These are phyloP conservation scores for Drosophila cognata DNA, from an alignment of 2,888 invertebrate genomes.

Conservation along the genomic window DNA sequence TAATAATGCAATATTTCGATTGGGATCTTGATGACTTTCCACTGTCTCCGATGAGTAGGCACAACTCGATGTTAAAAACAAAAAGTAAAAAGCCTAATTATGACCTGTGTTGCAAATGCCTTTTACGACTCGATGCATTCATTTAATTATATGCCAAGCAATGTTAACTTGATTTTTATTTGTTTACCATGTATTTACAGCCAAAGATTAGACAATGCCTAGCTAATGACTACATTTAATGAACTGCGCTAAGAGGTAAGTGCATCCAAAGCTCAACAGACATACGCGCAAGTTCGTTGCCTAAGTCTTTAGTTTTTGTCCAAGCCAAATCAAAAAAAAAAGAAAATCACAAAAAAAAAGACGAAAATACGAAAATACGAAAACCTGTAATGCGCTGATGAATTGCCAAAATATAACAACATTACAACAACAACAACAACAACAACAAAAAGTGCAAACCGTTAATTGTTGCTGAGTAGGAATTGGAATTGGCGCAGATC, in stretches of 20 bases:
- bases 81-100: slow-evolving; percentile 31
- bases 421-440: not conserved
- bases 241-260: slow-evolving; percentile 62
- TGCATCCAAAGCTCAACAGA: slow-evolving; percentile 24
- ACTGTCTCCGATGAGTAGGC: slow-evolving; percentile 44
- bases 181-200: slow-evolving; percentile 51
- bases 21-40: slow-evolving; percentile 50
- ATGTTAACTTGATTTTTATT: slow-evolving; percentile 26
- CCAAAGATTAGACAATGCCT: slow-evolving; percentile 61
- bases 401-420: slow-evolving; percentile 15
- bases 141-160: slow-evolving; percentile 16
- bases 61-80: slow-evolving; percentile 1
- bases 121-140: slow-evolving; percentile 19
- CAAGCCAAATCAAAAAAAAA: slow-evolving; percentile 6
- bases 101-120: slow-evolving; percentile 23
- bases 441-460: slow-evolving; percentile 35
- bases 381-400: slow-evolving; percentile 14
- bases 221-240: slow-evolving; percentile 31
- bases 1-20: slow-evolving; percentile 49
- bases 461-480: slow-evolving; percentile 44
- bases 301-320: slow-evolving; percentile 50
- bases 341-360: slow-evolving; percentile 29
- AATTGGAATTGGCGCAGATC: slow-evolving; percentile 26
- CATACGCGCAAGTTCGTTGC: slow-evolving; percentile 44
- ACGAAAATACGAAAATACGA: slow-evolving; percentile 25